Evolutionary conservation across 2,113 vertebrate species (phyloP).

Genomic region (Pheucticus melanocephalus): DNA sequence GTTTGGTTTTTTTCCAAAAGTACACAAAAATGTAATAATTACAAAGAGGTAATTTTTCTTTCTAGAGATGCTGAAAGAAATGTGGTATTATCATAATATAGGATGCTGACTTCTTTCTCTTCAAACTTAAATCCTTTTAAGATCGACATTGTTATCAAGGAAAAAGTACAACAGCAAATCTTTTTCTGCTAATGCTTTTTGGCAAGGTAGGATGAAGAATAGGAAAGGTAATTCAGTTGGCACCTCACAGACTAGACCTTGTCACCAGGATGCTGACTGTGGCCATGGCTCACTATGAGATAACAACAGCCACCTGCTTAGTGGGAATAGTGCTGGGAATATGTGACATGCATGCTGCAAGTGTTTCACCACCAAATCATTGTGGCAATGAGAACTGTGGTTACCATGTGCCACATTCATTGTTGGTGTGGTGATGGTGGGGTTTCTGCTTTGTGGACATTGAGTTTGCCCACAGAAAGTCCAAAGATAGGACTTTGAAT

Average conservation of each 20-base stretch:
- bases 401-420: background rate
- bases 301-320: background rate
- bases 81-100: accelerated
- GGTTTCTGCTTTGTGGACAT: background rate
- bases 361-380: background rate
- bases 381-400: background rate
- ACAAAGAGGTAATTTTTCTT: background rate
- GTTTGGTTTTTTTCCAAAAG: background rate
- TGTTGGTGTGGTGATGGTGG: background rate
- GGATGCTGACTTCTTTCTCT: background rate
- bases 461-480: background rate
- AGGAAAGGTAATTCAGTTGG: background rate
- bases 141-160: background rate
- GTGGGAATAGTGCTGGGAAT: background rate
- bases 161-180: background rate
- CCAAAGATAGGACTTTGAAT: background rate
- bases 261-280: background rate
- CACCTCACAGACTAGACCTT: background rate
- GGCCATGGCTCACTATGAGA: background rate
- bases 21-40: background rate
- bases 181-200: background rate
- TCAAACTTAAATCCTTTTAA: background rate
- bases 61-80: background rate
- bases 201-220: background rate
- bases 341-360: background rate